These are phyloP conservation scores for Aurelia sp. DNA, from an alignment of 30 jellyfish, hydroid and myxozoan species.

Conservation along the genomic window DNA sequence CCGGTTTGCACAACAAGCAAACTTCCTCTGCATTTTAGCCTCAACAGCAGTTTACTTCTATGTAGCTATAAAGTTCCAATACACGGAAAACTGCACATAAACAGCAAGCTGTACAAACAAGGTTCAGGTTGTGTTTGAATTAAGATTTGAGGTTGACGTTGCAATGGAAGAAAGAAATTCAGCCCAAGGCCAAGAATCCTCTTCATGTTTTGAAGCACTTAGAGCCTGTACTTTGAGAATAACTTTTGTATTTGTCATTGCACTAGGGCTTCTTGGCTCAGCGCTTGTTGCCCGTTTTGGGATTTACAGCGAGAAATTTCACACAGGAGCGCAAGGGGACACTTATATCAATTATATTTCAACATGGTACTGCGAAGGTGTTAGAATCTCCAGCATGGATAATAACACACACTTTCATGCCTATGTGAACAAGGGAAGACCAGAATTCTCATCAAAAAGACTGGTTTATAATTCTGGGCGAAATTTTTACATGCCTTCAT, in stretches of 20 bases:
- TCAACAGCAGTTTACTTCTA: too few species aligned
- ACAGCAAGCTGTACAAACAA: too few species aligned
- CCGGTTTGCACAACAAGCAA: too few species aligned
- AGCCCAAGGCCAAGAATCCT: neutral
- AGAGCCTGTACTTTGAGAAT: constrained; percentile 37
- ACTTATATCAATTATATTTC: constrained; percentile 3
- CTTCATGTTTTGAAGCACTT: constrained; percentile 12
- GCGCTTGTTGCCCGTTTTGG: constrained; percentile 57
- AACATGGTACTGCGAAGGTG: constrained; percentile 56
- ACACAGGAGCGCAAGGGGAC: constrained; percentile 49
- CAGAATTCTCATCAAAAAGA: constrained; percentile 43
- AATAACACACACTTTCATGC: constrained; percentile 18
- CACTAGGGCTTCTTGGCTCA: constrained; percentile 41
- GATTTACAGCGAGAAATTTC: constrained; percentile 24
- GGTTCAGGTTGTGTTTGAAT: too few species aligned
- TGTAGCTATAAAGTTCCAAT: too few species aligned
- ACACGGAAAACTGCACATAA: too few species aligned
- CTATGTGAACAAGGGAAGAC: constrained; percentile 32
- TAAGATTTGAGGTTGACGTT: too few species aligned
- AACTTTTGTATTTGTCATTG: constrained; percentile 37
- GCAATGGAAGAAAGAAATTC: too few species aligned
- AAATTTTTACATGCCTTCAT: constrained; percentile 75
- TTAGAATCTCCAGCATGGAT: constrained; percentile 3
- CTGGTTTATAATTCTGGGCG: constrained; percentile 34
- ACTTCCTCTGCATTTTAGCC: too few species aligned